These are phyloP conservation scores for Pristionchus mayeri DNA, from an alignment of 2,888 invertebrate species.

Conservation along the genomic window DNA sequence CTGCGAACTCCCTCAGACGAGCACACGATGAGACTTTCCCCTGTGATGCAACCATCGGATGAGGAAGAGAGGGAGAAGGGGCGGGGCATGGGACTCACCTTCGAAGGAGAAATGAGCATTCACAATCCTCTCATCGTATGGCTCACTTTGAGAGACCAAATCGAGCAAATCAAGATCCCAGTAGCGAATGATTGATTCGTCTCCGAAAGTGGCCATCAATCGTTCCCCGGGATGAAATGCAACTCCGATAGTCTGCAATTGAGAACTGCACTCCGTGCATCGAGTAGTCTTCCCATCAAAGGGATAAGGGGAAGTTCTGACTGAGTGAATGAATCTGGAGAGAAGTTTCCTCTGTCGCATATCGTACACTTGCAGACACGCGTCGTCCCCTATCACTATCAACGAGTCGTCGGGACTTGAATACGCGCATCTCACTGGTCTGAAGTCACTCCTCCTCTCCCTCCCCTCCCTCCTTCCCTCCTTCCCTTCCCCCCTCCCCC, in stretches of 20 bases:
- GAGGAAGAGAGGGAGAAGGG: background rate
- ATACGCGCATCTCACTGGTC: background rate
- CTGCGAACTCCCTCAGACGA: background rate
- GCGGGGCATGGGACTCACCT: background rate
- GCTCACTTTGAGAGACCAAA: slow-evolving; percentile 47
- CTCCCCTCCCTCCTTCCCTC: too few relatives aligned
- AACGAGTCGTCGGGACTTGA: slow-evolving; percentile 45
- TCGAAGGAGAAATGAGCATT: slow-evolving; percentile 11
- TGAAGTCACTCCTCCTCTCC: background rate
- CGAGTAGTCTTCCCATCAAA: background rate
- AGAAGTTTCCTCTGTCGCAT: slow-evolving; percentile 42
- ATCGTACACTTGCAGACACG: slow-evolving; percentile 37
- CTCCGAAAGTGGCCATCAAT: slow-evolving; percentile 3
- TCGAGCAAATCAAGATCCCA: slow-evolving; percentile 47
- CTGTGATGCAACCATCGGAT: background rate
- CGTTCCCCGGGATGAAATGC: slow-evolving; percentile 36
- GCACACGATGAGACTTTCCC: slow-evolving; percentile 27
- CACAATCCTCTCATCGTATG: background rate
- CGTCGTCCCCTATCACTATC: slow-evolving; percentile 43
- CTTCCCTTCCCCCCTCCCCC: too few relatives aligned
- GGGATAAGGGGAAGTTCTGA: background rate
- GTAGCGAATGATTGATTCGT: slow-evolving; percentile 32
- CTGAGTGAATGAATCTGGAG: slow-evolving; percentile 45
- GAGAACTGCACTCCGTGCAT: background rate
- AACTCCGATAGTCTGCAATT: slow-evolving; percentile 30